phyloP scores from a whole-genome alignment of 2,888 invertebrate genomes.

The Hyppa rectilinea region DNA sequence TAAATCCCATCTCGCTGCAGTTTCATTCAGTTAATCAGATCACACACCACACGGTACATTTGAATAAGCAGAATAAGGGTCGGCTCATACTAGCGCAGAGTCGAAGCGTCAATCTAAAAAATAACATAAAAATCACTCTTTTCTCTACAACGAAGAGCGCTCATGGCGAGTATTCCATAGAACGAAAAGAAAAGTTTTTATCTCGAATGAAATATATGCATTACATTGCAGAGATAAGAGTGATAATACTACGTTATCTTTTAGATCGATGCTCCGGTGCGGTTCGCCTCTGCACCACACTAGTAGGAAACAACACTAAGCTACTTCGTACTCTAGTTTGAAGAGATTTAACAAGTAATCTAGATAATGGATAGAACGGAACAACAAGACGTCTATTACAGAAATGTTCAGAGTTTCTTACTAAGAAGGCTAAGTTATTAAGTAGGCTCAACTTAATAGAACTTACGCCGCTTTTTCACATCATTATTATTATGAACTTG shows the following conservation, averaged over 20 bases:
- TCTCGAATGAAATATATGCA: neutral
- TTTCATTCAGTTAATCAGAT: conserved; percentile 43
- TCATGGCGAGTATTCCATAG: neutral
- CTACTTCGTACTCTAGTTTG: neutral
- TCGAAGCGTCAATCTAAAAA: neutral
- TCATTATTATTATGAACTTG: conserved; percentile 1
- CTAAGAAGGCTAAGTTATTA: conserved; percentile 18
- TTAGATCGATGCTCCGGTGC: too few relatives aligned
- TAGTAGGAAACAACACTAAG: neutral
- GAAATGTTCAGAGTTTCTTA: conserved; percentile 18
- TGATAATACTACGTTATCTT: neutral
- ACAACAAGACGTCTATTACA: conserved; percentile 23
- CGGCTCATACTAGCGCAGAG: neutral
- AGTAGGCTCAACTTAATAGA: conserved; percentile 34
- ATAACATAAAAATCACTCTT: neutral
- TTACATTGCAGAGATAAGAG: neutral
- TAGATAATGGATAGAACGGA: conserved; percentile 20
- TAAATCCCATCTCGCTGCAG: conserved; percentile 36
- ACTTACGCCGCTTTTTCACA: conserved; percentile 27
- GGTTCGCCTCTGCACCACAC: neutral
- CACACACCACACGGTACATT: conserved; percentile 21
- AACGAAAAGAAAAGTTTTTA: too few relatives aligned
- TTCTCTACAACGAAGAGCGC: neutral
- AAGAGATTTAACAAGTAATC: conserved; percentile 22
- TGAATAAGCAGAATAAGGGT: conserved; percentile 30